Conservation (phyloP, 1,140 invertebrate species). For the Papilio helenus region DNA sequence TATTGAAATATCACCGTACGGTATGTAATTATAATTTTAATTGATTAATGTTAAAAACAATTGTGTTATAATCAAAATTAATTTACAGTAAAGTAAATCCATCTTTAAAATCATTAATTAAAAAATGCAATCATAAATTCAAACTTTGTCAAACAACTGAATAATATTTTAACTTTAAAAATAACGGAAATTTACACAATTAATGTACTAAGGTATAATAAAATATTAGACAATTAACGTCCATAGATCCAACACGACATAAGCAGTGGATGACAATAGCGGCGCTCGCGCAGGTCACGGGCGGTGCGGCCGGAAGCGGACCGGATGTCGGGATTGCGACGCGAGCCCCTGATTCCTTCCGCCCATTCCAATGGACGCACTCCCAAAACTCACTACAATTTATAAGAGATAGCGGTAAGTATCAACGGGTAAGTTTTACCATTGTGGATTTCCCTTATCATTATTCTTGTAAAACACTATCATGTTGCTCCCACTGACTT, state of each 20-base stretch:
- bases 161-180: no score
- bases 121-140: no score
- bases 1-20: not conserved
- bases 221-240: slow-evolving; percentile 7
- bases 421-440: not conserved
- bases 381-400: slow-evolving; percentile 46
- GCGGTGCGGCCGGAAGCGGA: slow-evolving; percentile 61
- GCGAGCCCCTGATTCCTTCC: slow-evolving; percentile 79
- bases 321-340: slow-evolving; percentile 77
- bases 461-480: no score
- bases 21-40: not conserved
- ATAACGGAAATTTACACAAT: not conserved
- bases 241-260: slow-evolving; percentile 15
- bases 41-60: no score
- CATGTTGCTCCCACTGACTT: not conserved
- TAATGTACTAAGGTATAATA: not conserved
- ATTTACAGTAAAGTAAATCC: no score
- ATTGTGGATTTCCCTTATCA: no score
- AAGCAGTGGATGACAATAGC: slow-evolving; percentile 46
- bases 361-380: slow-evolving; percentile 64
- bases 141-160: no score
- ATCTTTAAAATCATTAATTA: no score
- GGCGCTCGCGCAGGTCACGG: slow-evolving; percentile 71
- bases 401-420: slow-evolving; percentile 47
- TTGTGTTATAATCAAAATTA: no score